Base-by-base conservation (phyloP, 2,113 vertebrate species). In the Archilochus colubris region DNA sequence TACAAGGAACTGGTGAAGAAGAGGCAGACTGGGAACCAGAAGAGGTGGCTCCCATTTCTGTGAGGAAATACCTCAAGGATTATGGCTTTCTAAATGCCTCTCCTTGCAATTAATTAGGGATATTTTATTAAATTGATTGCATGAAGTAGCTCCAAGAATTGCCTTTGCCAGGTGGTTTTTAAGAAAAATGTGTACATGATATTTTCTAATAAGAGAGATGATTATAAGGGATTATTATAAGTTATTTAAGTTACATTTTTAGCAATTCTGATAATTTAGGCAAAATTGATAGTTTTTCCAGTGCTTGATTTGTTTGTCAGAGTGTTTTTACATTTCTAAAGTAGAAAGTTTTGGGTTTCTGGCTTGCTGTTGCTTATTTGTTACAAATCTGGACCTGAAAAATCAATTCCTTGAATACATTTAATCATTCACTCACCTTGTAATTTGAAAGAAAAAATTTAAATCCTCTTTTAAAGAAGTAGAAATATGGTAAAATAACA, bases 1-100 rank as follows among this genome's bases (percentile, higher is more conserved):
- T 98, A 98, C 91, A 98, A 96, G 88, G 96, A 98, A 58, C 86
- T 98, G 36, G n/a, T 97, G 59, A 96, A 96, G 63, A 97, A 96
- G 76, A 95, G 97, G 80, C 93, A 97, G 82, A 94, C 96, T 4
- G 77, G 89, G 89, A 98, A 94, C 55, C 96, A 97, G 48, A 98
- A 97, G 95, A 97, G 93, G 76, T 97, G 97, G 97, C 69, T 98
- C 31, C 96, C 95, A 1, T 98, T 98, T 87, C 64, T 97, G 40
- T 98, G 89, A 97, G 44, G 77, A 89, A 77, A 61, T 36, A 38
- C 22, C 21, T 2, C 58, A 89, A 22, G 8, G 19, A 43, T 58
- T 80, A 25, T 5, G 27, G 69, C 73, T 22, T 48, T 73, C 30
- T 50, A 24, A 30, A 58, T 18, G n/a, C 3, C n/a, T 76, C 24